A percentile compares a stretch with the other conserved stretches of the same genome.
Evolutionary conservation across 2,797 vertebrate species (phyloP).

Genomic region (Gymnothorax javanicus): DNA sequence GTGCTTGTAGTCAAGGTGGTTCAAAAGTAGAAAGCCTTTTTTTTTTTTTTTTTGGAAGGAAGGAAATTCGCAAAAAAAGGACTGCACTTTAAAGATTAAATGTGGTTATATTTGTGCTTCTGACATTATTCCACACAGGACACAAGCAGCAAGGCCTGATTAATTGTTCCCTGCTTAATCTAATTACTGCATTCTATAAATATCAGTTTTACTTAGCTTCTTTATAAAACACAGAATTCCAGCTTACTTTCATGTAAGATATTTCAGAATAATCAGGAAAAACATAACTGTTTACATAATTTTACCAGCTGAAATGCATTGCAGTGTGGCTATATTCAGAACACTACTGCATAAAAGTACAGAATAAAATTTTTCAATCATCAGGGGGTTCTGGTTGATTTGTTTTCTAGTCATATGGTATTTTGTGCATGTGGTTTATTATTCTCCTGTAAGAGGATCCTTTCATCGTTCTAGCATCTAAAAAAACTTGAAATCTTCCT

Average conservation of each 20-base stretch:
- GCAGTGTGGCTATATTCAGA: neutral
- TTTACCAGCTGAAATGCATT: neutral
- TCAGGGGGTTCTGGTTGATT: neutral
- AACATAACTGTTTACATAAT: neutral
- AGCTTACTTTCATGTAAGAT: neutral
- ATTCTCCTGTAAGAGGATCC: neutral
- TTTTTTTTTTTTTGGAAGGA: too few relatives aligned
- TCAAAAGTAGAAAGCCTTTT: too few relatives aligned
- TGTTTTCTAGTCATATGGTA: neutral
- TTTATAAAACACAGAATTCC: neutral
- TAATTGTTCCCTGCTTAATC: conserved; percentile 31
- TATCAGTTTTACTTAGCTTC: neutral
- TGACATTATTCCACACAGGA: conserved; percentile 25
- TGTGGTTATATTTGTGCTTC: conserved; percentile 27
- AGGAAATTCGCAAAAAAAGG: too few relatives aligned
- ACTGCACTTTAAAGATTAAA: too few relatives aligned
- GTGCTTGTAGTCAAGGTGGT: too few relatives aligned
- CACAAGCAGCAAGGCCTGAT: conserved; percentile 34
- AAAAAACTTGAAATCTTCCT: too few relatives aligned
- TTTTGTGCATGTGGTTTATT: conserved; percentile 44
- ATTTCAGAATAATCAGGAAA: neutral
- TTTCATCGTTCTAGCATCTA: conserved; percentile 35
- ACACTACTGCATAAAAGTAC: neutral
- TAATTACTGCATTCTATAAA: conserved; percentile 33
- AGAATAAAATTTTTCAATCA: neutral